Evolutionary conservation across 2,888 invertebrate genomes (phyloP).

Genomic region (Erebia aethiops): DNA sequence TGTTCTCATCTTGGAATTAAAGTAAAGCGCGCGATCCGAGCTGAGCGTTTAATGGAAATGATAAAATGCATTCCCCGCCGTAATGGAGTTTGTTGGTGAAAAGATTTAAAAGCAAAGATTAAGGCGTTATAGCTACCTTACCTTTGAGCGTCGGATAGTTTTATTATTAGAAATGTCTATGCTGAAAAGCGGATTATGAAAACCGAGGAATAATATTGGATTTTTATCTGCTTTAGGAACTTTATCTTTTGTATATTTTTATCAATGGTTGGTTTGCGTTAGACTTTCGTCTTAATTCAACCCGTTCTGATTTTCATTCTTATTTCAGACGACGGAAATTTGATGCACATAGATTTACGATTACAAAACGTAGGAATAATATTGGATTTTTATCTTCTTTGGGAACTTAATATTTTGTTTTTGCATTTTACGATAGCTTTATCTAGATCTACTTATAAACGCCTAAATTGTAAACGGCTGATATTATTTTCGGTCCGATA

Average conservation of each 20-base stretch:
- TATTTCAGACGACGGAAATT: too few species aligned
- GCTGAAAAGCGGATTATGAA: conserved; percentile 2
- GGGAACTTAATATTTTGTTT: not conserved
- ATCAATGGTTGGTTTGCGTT: not conserved
- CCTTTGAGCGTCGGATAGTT: not conserved
- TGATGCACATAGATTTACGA: too few species aligned
- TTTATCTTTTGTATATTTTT: not conserved
- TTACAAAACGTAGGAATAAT: too few species aligned
- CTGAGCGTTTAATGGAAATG: conserved; percentile 13
- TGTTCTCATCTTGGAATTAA: conserved; percentile 38
- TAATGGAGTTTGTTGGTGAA: conserved; percentile 8
- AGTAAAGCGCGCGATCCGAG: conserved; percentile 30
- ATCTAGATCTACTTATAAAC: too few species aligned
- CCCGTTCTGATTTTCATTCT: too few species aligned
- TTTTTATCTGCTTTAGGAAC: not conserved
- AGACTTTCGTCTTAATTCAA: not conserved
- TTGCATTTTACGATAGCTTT: too few species aligned
- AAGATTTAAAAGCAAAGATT: conserved; percentile 14
- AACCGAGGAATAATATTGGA: not conserved
- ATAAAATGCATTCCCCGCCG: conserved; percentile 8
- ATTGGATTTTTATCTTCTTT: too few species aligned
- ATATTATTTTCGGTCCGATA: too few species aligned
- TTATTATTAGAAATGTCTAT: conserved; percentile 9
- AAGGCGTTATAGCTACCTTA: conserved; percentile 12
- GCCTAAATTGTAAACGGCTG: too few species aligned